Evolutionary conservation across 2,797 vertebrate species (phyloP).

Genomic region (Epinephelus coioides): DNA sequence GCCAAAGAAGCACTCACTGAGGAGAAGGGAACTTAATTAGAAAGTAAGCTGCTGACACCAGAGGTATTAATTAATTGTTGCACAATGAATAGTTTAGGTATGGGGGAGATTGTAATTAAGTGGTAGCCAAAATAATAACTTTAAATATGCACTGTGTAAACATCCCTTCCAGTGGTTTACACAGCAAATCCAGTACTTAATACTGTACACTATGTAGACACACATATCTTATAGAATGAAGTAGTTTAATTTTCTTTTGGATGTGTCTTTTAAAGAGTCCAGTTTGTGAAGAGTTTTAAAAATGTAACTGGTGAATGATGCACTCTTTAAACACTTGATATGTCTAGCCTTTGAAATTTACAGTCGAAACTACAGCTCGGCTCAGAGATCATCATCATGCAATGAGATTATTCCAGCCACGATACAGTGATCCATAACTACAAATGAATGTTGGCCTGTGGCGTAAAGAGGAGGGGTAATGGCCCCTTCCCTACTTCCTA

Average conservation of each 20-base stretch:
- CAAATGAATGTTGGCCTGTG: too few relatives aligned
- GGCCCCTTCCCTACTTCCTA: too few relatives aligned
- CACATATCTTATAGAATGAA: neutral
- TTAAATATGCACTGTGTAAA: neutral
- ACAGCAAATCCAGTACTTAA: neutral
- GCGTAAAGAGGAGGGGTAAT: too few relatives aligned
- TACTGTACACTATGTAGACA: neutral
- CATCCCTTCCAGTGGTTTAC: neutral
- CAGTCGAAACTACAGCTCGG: too few relatives aligned
- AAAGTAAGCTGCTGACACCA: constrained; percentile 7
- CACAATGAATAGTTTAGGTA: constrained; percentile 3
- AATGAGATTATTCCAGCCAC: too few relatives aligned
- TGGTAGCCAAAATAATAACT: constrained; percentile 15
- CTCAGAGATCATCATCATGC: too few relatives aligned
- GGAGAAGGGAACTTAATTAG: constrained; percentile 17
- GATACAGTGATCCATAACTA: too few relatives aligned
- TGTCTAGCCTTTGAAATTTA: too few relatives aligned
- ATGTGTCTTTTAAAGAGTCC: neutral
- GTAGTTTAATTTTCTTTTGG: neutral
- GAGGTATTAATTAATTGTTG: neutral
- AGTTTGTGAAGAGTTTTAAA: neutral
- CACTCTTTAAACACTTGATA: neutral
- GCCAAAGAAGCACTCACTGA: neutral
- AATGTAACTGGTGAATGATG: neutral
- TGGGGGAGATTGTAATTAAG: neutral